Percentiles rank a stretch among this genome's conserved stretches.
These are phyloP conservation scores for Sphaeridia pumilis DNA, from an alignment of 2,888 invertebrate species.

Conservation along the genomic window DNA sequence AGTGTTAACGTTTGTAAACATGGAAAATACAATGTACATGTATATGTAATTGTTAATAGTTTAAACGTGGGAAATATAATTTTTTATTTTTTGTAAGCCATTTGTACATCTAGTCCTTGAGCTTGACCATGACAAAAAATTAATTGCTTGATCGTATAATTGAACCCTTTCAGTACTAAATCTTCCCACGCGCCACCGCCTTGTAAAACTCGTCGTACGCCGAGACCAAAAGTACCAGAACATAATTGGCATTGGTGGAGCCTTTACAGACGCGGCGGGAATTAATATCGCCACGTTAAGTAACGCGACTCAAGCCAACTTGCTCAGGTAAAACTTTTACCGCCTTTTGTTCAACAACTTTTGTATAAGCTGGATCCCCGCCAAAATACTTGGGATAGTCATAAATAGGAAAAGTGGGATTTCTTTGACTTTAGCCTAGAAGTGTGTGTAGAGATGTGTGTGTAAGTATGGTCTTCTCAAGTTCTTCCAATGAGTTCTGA, in stretches of 20 bases:
- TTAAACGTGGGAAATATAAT: neutral
- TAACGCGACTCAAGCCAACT: conserved; percentile 23
- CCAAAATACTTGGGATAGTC: neutral
- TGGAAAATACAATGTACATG: neutral
- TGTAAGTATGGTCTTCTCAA: too few species aligned
- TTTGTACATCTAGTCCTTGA: neutral
- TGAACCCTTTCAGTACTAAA: neutral
- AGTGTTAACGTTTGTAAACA: neutral
- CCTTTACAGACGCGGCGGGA: conserved; percentile 32
- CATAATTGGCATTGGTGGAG: conserved; percentile 29
- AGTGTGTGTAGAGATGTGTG: too few species aligned
- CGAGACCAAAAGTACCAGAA: conserved; percentile 24
- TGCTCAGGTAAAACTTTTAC: conserved; percentile 29
- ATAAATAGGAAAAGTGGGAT: too few species aligned
- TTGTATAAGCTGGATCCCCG: neutral
- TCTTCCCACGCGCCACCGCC: conserved; percentile 15
- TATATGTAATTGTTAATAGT: too few species aligned
- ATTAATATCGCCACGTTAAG: conserved; percentile 27
- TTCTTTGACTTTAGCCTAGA: too few species aligned
- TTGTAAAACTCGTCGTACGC: conserved; percentile 14
- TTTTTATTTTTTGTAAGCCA: neutral
- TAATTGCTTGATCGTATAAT: neutral
- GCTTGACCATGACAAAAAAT: too few species aligned
- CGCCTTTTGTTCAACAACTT: neutral
- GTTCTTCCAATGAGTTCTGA: too few species aligned